phyloP scores from a whole-genome alignment of 2,113 vertebrate species.

The Pelvicachromis taeniatus region DNA sequence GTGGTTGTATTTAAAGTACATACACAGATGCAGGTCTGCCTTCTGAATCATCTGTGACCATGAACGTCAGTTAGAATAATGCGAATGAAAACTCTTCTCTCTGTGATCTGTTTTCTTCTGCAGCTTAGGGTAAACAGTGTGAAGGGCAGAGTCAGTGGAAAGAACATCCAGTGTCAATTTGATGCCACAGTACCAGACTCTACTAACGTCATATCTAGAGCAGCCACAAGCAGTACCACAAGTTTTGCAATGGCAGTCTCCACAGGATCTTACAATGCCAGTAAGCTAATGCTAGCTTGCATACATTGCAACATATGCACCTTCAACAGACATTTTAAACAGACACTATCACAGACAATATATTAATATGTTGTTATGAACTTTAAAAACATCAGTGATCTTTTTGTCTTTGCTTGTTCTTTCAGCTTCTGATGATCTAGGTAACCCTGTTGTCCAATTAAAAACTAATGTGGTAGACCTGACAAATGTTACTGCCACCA shows the following conservation, averaged over 20 bases:
- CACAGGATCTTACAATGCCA: neutral
- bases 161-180: neutral
- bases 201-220: neutral
- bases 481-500: rapidly evolving
- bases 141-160: neutral
- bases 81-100: neutral
- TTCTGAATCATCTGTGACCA: neutral
- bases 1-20: no score
- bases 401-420: neutral
- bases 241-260: neutral
- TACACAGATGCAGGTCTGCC: no score
- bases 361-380: neutral
- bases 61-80: neutral
- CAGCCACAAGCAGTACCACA: neutral
- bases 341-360: neutral
- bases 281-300: neutral
- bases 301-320: neutral
- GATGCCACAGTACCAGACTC: neutral
- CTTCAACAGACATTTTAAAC: neutral
- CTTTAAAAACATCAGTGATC: neutral
- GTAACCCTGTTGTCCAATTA: rapidly evolving
- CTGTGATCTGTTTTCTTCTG: neutral
- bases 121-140: neutral
- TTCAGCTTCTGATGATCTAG: neutral
- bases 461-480: rapidly evolving